Percentiles rank a stretch among this genome's conserved stretches.
Evolutionary conservation across 1,140 invertebrate species (phyloP).

Genomic region (Daktulosphaira vitifoliae): DNA sequence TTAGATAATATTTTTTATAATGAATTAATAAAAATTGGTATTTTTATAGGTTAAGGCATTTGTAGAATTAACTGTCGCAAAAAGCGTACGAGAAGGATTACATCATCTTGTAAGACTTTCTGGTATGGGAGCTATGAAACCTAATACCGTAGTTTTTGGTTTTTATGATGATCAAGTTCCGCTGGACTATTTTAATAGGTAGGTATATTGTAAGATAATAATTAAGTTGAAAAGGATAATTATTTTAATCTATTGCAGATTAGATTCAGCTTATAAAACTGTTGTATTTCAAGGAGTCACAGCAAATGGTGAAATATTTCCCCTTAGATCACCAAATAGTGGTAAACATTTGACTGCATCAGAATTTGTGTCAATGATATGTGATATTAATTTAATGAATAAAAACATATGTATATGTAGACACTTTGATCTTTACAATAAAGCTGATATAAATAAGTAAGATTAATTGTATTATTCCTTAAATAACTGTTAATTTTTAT

Average conservation of each 20-base stretch:
- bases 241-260: neutral
- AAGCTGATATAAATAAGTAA: slow-evolving; percentile 48
- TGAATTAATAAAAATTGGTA: too few relatives aligned
- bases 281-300: slow-evolving; percentile 10
- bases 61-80: slow-evolving; percentile 84
- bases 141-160: slow-evolving; percentile 86
- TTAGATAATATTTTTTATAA: too few relatives aligned
- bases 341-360: slow-evolving; percentile 39
- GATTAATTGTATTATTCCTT: neutral
- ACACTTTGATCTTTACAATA: slow-evolving; percentile 79
- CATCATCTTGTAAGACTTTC: slow-evolving; percentile 85
- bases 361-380: slow-evolving; percentile 85
- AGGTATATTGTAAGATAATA: too few relatives aligned
- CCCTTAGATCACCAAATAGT: slow-evolving; percentile 35
- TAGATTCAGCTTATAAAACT: slow-evolving; percentile 30
- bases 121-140: slow-evolving; percentile 97
- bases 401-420: slow-evolving; percentile 92
- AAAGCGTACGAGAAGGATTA: slow-evolving; percentile 75
- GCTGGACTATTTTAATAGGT: slow-evolving; percentile 58
- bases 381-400: slow-evolving; percentile 78
- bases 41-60: slow-evolving; percentile 79
- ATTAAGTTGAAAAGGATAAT: too few relatives aligned
- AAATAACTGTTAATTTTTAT: too few relatives aligned
- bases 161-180: slow-evolving; percentile 74
- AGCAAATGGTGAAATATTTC: slow-evolving; percentile 35